Percentiles rank a stretch among this genome's conserved stretches.
phyloP scores from a whole-genome alignment of 2,113 vertebrate genomes.

The Corapipo altera region DNA sequence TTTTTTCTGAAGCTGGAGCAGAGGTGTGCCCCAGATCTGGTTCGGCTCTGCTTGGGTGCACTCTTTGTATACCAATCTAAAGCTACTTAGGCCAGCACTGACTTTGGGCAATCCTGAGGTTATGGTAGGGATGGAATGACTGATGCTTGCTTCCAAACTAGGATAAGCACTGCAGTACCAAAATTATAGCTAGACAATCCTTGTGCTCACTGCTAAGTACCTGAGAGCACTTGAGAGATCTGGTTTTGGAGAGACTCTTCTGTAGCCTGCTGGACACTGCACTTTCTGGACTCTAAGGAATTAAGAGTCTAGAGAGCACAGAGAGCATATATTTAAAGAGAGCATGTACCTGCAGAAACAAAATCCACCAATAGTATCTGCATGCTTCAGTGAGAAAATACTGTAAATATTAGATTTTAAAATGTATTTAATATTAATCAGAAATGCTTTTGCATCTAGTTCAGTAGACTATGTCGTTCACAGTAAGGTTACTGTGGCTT shows the following conservation, averaged over 20 bases:
- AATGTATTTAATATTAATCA: background rate
- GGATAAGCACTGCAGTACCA: background rate
- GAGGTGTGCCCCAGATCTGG: background rate
- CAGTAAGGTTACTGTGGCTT: background rate
- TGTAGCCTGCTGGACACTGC: background rate
- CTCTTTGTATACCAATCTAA: background rate
- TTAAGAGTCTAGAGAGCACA: background rate
- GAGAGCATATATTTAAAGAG: background rate
- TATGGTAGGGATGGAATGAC: background rate
- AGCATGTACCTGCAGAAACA: background rate
- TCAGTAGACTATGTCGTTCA: background rate
- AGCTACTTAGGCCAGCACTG: background rate
- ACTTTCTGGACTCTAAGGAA: background rate
- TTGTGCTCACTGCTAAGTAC: background rate
- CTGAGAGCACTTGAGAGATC: background rate
- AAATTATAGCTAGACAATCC: background rate
- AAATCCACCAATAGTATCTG: background rate
- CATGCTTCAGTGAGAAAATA: background rate
- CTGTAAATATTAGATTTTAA: background rate
- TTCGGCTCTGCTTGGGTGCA: background rate
- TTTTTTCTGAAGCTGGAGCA: background rate
- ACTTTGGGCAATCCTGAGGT: background rate
- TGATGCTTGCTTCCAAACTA: background rate
- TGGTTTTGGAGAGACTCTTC: background rate
- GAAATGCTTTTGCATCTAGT: background rate